Conservation (phyloP, 2,888 invertebrate genomes). For the Drosophila heteroneura region DNA sequence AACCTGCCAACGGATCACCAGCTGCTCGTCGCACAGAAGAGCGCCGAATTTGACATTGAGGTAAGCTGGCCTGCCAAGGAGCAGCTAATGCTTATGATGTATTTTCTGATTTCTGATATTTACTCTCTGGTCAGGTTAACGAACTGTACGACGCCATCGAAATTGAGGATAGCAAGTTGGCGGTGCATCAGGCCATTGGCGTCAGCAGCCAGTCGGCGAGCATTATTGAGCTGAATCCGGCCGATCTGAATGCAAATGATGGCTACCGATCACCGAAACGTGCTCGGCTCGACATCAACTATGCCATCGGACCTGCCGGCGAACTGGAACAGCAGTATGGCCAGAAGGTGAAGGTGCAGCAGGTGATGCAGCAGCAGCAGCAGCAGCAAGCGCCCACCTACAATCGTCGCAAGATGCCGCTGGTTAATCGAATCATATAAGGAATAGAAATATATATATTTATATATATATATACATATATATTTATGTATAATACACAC, state of each 20-base stretch:
- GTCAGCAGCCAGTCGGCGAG: constrained; percentile 83
- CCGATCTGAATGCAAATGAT: constrained; percentile 86
- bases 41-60: constrained; percentile 88
- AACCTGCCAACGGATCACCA: constrained; percentile 58
- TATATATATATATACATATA: constrained; percentile 21
- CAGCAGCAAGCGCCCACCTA: constrained; percentile 83
- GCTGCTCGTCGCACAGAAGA: constrained; percentile 73
- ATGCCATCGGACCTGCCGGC: constrained; percentile 86
- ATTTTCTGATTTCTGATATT: not conserved
- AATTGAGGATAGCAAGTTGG: constrained; percentile 87
- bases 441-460: constrained; percentile 1
- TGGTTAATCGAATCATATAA: constrained; percentile 87
- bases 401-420: constrained; percentile 88
- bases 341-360: constrained; percentile 75
- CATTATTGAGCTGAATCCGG: constrained; percentile 86
- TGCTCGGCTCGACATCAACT: constrained; percentile 84
- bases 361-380: constrained; percentile 62
- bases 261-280: constrained; percentile 85
- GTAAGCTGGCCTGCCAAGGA: constrained; percentile 72
- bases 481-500: constrained; percentile 21
- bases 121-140: constrained; percentile 86
- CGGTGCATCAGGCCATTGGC: constrained; percentile 74
- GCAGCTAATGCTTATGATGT: not conserved
- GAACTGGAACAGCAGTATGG: constrained; percentile 82
- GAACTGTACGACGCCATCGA: constrained; percentile 91